Evolutionary conservation across 2,888 invertebrate genomes (phyloP).

Genomic region (Agrochola macilenta): DNA sequence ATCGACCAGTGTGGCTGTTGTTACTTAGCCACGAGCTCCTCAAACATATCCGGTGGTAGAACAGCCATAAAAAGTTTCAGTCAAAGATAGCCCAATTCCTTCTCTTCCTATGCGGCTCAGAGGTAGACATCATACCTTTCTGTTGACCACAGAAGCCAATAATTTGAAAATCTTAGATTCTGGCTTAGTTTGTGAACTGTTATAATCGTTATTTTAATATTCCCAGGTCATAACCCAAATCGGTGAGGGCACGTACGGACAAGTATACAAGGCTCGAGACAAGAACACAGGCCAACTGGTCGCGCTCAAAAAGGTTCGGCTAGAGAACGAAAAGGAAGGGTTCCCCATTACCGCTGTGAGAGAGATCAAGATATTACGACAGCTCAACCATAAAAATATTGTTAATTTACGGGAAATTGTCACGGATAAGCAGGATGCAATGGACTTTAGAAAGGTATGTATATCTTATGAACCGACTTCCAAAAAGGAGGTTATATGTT

Average conservation of each 20-base stretch:
- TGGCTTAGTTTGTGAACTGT: not conserved
- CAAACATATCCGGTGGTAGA: too few relatives aligned
- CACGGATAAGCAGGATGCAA: slow-evolving; percentile 99
- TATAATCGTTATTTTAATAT: not conserved
- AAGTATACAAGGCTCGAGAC: slow-evolving; percentile 98
- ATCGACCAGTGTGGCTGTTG: too few relatives aligned
- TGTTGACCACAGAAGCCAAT: not conserved
- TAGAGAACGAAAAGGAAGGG: slow-evolving; percentile 99
- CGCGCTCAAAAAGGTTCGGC: slow-evolving; percentile 96
- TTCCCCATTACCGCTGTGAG: slow-evolving; percentile 99
- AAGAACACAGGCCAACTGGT: slow-evolving; percentile 94
- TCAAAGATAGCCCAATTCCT: not conserved
- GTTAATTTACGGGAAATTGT: slow-evolving; percentile 99
- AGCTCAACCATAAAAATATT: slow-evolving; percentile 99
- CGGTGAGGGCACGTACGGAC: slow-evolving; percentile 99
- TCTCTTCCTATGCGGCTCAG: not conserved
- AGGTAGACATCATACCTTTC: not conserved
- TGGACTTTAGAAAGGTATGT: slow-evolving; percentile 96
- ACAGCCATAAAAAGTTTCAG: too few relatives aligned
- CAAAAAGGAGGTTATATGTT: too few relatives aligned
- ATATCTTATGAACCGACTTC: too few relatives aligned
- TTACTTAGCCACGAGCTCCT: too few relatives aligned
- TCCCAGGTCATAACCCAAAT: slow-evolving; percentile 96
- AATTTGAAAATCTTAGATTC: not conserved
- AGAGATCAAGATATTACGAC: slow-evolving; percentile 99